Evolutionary conservation across 2,113 vertebrate species (phyloP).

Genomic region (Cottus gobio): DNA sequence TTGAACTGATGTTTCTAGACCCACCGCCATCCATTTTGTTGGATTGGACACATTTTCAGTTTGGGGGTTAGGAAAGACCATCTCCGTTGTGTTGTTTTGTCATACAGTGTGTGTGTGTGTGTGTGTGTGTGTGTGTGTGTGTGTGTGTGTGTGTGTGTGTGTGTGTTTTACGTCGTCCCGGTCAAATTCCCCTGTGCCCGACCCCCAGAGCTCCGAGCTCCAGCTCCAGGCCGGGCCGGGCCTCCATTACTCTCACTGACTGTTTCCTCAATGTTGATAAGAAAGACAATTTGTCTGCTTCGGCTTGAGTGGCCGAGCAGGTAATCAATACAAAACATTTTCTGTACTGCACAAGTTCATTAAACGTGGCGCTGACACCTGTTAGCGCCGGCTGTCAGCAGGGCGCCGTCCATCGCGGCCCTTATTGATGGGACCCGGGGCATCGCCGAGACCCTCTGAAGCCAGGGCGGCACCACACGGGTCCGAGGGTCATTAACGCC

Average conservation of each 20-base stretch:
- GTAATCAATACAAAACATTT: constrained; percentile 83
- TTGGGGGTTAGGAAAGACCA: constrained; percentile 43
- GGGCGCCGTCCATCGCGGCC: constrained; percentile 61
- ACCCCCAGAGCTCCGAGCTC: constrained; percentile 9
- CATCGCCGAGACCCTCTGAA: constrained; percentile 40
- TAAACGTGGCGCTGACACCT: constrained; percentile 80
- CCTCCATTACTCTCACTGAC: constrained; percentile 68
- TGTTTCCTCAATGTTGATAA: constrained; percentile 75
- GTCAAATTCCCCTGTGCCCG: neutral
- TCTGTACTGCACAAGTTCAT: constrained; percentile 77
- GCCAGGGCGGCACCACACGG: constrained; percentile 1
- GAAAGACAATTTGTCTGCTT: constrained; percentile 79
- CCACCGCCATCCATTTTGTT: constrained; percentile 73
- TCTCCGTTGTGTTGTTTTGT: constrained; percentile 33
- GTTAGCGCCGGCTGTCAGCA: constrained; percentile 73
- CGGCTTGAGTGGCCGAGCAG: constrained; percentile 72
- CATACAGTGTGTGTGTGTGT: constrained; percentile 18
- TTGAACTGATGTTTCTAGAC: constrained; percentile 81
- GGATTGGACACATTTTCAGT: constrained; percentile 70
- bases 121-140: constrained; percentile 27
- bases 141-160: constrained; percentile 27
- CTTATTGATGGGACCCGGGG: constrained; percentile 59
- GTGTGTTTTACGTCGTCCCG: constrained; percentile 13
- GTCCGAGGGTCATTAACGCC: neutral
- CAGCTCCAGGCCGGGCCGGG: constrained; percentile 6